These are phyloP conservation scores for Oscheius sp. DNA, from an alignment of 2,888 invertebrate species.

Conservation along the genomic window DNA sequence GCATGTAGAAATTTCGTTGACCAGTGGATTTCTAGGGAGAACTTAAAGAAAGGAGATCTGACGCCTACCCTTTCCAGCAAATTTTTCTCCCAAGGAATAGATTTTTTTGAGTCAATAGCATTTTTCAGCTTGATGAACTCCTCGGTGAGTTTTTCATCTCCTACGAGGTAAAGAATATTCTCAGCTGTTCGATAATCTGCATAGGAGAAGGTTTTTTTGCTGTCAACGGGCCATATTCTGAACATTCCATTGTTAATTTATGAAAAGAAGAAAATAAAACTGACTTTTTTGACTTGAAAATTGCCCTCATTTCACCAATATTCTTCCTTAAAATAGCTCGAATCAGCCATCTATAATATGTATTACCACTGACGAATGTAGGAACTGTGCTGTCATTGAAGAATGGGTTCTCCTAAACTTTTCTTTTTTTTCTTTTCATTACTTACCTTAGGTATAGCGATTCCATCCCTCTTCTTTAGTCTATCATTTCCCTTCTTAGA, in stretches of 20 bases:
- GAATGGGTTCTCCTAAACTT: slow-evolving; percentile 40
- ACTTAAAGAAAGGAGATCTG: neutral
- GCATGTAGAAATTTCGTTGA: slow-evolving; percentile 67
- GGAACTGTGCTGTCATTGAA: slow-evolving; percentile 28
- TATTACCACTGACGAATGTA: slow-evolving; percentile 35
- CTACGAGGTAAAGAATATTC: slow-evolving; percentile 17
- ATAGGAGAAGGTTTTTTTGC: slow-evolving; percentile 34
- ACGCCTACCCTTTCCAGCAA: slow-evolving; percentile 43
- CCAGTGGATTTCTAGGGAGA: slow-evolving; percentile 66
- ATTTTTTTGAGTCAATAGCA: slow-evolving; percentile 28
- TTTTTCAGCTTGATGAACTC: slow-evolving; percentile 43
- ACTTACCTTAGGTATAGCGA: slow-evolving; percentile 29
- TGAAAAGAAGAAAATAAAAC: neutral
- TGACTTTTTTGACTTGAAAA: slow-evolving; percentile 42
- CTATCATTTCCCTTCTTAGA: slow-evolving; percentile 54
- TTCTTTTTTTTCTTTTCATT: neutral
- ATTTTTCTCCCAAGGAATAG: slow-evolving; percentile 39
- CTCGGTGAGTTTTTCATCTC: slow-evolving; percentile 40
- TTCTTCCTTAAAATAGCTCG: slow-evolving; percentile 40
- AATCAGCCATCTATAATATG: slow-evolving; percentile 41
- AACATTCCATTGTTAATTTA: neutral
- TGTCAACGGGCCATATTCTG: neutral
- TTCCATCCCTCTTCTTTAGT: slow-evolving; percentile 37
- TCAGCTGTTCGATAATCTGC: slow-evolving; percentile 21
- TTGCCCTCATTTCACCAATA: slow-evolving; percentile 40